Evolutionary conservation across 2,797 vertebrate genomes (phyloP).

Genomic region (Psittacula echo): DNA sequence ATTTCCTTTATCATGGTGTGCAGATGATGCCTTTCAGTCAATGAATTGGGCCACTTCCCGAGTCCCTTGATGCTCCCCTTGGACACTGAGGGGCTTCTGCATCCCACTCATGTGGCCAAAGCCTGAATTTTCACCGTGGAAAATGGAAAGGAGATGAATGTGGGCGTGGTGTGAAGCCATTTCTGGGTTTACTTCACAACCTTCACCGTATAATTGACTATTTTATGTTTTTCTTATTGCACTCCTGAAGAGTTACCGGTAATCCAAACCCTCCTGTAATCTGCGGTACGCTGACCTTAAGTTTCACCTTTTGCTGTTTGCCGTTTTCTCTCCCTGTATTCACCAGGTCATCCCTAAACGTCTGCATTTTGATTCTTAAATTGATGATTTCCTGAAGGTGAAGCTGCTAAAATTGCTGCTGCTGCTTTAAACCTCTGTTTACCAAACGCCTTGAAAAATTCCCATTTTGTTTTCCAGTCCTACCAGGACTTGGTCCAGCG

Average conservation of each 20-base stretch:
- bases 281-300: neutral
- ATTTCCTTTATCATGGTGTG: neutral
- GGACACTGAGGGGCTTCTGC: accelerated
- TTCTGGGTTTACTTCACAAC: neutral
- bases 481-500: conserved; percentile 98
- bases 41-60: accelerated
- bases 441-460: neutral
- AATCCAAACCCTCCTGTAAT: neutral
- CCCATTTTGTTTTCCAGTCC: conserved; percentile 80
- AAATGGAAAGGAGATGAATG: neutral
- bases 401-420: neutral
- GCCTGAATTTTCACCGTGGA: neutral
- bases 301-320: neutral
- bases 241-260: neutral
- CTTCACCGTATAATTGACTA: neutral
- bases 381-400: neutral
- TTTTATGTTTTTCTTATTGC: neutral
- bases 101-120: accelerated
- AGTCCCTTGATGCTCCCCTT: neutral
- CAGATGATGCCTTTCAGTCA: accelerated
- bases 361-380: neutral
- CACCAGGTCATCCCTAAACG: neutral
- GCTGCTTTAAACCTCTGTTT: neutral
- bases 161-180: neutral
- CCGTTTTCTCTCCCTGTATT: neutral